These are phyloP conservation scores for Arnoldichthys spilopterus DNA, from an alignment of 2,797 vertebrate species.

Conservation along the genomic window DNA sequence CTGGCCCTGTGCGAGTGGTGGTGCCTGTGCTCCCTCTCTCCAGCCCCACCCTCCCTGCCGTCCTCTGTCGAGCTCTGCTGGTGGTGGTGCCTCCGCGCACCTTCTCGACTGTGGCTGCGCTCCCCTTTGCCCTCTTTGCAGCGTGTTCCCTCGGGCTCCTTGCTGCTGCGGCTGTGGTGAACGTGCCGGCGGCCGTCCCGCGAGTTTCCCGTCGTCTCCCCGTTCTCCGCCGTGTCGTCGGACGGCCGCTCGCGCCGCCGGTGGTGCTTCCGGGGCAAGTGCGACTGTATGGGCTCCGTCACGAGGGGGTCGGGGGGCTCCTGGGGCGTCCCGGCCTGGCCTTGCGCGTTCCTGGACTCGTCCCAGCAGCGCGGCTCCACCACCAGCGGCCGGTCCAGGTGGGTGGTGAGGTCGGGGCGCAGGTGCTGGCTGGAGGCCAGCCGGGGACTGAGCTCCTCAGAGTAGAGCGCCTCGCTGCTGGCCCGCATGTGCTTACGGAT, in stretches of 20 bases:
- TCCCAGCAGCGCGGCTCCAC: conserved; percentile 79
- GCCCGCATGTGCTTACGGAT: conserved; percentile 88
- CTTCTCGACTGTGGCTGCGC: conserved; percentile 75
- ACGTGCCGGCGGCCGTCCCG: conserved; percentile 79
- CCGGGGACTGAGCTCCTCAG: conserved; percentile 81
- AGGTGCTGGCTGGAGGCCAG: conserved; percentile 85
- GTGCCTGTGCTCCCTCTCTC: conserved; percentile 81
- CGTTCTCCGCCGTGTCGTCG: conserved; percentile 77
- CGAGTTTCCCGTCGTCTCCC: conserved; percentile 58
- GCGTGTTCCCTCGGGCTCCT: conserved; percentile 74
- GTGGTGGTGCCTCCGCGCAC: conserved; percentile 72
- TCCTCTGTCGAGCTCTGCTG: conserved; percentile 72
- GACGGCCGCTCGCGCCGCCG: conserved; percentile 73
- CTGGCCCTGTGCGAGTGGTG: conserved; percentile 81
- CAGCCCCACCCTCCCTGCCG: conserved; percentile 70
- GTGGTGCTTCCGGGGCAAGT: conserved; percentile 75
- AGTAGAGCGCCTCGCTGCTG: conserved; percentile 91
- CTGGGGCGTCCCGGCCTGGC: conserved; percentile 44
- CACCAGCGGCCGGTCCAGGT: conserved; percentile 90
- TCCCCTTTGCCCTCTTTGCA: conserved; percentile 74
- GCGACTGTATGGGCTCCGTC: conserved; percentile 54
- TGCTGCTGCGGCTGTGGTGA: conserved; percentile 84
- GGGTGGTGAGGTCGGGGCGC: conserved; percentile 91
- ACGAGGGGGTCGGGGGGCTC: conserved; percentile 19
- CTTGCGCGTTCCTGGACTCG: conserved; percentile 57